Evolutionary conservation across 2,888 invertebrate species (phyloP).

Genomic region (Rhagophthalmus giganteus): DNA sequence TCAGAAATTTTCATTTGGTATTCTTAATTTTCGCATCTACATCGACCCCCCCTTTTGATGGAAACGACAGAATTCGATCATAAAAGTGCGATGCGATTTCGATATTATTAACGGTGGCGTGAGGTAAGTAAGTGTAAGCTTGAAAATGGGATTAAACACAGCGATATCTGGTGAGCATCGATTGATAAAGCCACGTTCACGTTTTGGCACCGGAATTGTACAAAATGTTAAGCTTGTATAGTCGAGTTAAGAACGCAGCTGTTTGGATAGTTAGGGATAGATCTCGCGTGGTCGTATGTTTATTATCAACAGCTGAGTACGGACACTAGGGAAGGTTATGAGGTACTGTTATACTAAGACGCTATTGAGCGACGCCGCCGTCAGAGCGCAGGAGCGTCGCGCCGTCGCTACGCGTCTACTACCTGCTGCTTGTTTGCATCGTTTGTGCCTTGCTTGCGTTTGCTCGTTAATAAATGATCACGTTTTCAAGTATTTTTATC

Average conservation of each 20-base stretch:
- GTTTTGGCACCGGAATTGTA: slow-evolving; percentile 21
- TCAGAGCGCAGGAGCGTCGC: slow-evolving; percentile 52
- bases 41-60: neutral
- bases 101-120: slow-evolving; percentile 4
- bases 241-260: slow-evolving; percentile 17
- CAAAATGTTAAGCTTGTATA: slow-evolving; percentile 8
- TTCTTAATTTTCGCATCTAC: too few species aligned
- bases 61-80: neutral
- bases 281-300: slow-evolving; percentile 32
- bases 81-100: slow-evolving; percentile 2
- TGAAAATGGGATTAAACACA: slow-evolving; percentile 9
- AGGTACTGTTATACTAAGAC: slow-evolving; percentile 52
- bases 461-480: slow-evolving; percentile 47
- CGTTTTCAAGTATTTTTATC: slow-evolving; percentile 43
- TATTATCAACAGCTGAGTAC: slow-evolving; percentile 48
- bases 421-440: slow-evolving; percentile 51
- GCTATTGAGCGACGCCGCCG: slow-evolving; percentile 55
- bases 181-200: slow-evolving; percentile 12
- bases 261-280: slow-evolving; percentile 19
- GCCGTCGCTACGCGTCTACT: slow-evolving; percentile 50
- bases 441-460: slow-evolving; percentile 42
- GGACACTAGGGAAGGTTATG: slow-evolving; percentile 54
- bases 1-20: neutral
- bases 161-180: slow-evolving; percentile 13
- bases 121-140: slow-evolving; percentile 8